Percentiles rank a stretch among this genome's conserved stretches.
Conservation (phyloP, 2,888 invertebrate species). For the Rotaria sp. region DNA sequence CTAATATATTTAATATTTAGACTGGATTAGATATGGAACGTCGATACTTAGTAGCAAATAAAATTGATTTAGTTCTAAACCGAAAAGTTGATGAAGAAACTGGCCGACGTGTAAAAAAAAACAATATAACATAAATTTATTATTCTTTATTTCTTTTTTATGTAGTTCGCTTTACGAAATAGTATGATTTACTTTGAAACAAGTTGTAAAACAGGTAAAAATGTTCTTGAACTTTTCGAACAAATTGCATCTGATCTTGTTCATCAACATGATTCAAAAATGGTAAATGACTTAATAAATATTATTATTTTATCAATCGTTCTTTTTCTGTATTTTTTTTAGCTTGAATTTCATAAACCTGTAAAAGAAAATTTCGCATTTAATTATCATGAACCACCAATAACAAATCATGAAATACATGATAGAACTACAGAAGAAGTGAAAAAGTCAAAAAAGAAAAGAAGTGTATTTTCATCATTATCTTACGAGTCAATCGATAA, state of each 20-base stretch:
- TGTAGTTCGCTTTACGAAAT: neutral
- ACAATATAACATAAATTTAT: too few species aligned
- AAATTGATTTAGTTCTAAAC: neutral
- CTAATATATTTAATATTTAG: neutral
- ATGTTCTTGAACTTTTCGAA: neutral
- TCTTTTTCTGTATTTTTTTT: neutral
- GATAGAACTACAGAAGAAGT: neutral
- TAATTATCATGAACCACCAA: neutral
- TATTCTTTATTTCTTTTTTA: neutral
- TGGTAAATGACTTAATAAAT: neutral
- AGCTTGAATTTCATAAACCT: neutral
- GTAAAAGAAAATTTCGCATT: neutral
- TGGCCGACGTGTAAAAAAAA: neutral
- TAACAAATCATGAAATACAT: neutral
- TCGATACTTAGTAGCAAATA: constrained; percentile 5
- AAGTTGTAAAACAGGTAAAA: constrained; percentile 8
- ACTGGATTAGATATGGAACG: constrained; percentile 1
- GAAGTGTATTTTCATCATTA: neutral
- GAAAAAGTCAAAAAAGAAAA: neutral
- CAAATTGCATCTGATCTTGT: neutral
- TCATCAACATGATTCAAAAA: neutral
- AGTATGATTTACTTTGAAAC: neutral
- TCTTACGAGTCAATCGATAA: neutral
- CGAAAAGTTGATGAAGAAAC: neutral
- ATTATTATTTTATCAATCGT: too few species aligned